These are phyloP conservation scores for Geodia barretti DNA, from an alignment of 37 sponge, comb jelly and placozoan species.

Conservation along the genomic window DNA sequence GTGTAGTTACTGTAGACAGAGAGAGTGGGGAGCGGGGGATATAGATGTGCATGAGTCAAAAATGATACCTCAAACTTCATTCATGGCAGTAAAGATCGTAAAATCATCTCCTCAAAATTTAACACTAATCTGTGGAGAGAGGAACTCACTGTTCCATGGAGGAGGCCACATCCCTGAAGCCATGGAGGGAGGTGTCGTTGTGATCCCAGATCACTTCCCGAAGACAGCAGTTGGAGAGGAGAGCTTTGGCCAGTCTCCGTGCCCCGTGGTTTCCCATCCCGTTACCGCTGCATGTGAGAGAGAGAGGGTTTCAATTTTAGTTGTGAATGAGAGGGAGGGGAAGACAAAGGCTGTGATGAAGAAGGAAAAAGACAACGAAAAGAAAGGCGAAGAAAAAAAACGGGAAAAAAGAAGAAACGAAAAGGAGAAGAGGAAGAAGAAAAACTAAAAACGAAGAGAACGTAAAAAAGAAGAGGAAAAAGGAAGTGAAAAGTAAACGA, in stretches of 20 bases:
- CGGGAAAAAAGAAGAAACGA: not conserved
- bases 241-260: constrained; percentile 45
- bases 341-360: not conserved
- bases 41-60: not conserved
- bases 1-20: constrained; percentile 68
- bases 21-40: not conserved
- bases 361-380: not conserved
- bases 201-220: constrained; percentile 65
- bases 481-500: not conserved
- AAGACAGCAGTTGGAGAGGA: constrained; percentile 32
- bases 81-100: no score
- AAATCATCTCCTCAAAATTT: no score
- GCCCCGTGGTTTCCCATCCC: constrained; percentile 67
- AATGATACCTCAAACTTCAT: not conserved
- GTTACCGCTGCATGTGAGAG: constrained; percentile 67
- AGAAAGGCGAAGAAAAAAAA: not conserved
- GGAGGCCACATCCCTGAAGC: constrained; percentile 54
- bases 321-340: not conserved
- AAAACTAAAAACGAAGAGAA: not conserved
- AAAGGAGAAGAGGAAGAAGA: not conserved
- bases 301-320: not conserved
- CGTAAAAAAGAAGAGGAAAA: not conserved
- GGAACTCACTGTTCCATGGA: constrained; percentile 74
- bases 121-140: no score
- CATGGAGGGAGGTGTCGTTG: constrained; percentile 65